Evolutionary conservation across 64 coral and sea anemone species (phyloP), one percentile per base, ranked within the genome.

Genomic region (Montipora sp.): DNA sequence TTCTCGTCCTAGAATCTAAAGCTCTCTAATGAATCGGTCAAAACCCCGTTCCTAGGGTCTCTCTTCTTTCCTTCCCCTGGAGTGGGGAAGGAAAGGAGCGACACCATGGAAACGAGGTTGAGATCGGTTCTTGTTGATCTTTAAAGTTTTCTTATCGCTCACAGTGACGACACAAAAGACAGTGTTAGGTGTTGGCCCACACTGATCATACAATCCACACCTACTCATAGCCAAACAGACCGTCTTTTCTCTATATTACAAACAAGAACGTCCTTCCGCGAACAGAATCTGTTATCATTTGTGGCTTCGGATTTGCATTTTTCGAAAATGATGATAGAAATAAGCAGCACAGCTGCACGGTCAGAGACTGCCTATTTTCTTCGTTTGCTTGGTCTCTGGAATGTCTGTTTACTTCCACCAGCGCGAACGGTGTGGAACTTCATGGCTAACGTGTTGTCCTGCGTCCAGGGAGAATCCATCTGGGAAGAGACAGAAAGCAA

Each of bases 381-480:
- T 68, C 90, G 87, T 75, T 98, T 98, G n/a, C 71, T 92, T 43
- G 96, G 96, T 70, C 92, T 92, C 43, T 98, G 72, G 78, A 98
- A 98, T 0, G 75, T 48, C 57, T 98, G 96, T 83, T 95, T 98
- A 50, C 90, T 91, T 47, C 94, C 96, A 51, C 94, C 96, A 0
- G 94, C 87, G 16, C 95, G 96, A 18, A 90, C 77, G 47, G 88
- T 87, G 19, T 98, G 94, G 81, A 98, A 98, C 63, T 98, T 98
- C 47, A 95, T 75, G 77, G 91, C 93, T n/a, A 98, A 77, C 9
- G 96, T 82, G 87, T 98, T 95, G 16, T 95, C 94, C 21, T 95
- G 94, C 5, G 96, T 81, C 96, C 96, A 98, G 0, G 96, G 76
- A 0, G 96, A 88, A 48, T 98, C 96, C 80, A 95, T 95, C 96